Conservation (phyloP, 1,140 invertebrate genomes). For the Cydia strobilella region DNA sequence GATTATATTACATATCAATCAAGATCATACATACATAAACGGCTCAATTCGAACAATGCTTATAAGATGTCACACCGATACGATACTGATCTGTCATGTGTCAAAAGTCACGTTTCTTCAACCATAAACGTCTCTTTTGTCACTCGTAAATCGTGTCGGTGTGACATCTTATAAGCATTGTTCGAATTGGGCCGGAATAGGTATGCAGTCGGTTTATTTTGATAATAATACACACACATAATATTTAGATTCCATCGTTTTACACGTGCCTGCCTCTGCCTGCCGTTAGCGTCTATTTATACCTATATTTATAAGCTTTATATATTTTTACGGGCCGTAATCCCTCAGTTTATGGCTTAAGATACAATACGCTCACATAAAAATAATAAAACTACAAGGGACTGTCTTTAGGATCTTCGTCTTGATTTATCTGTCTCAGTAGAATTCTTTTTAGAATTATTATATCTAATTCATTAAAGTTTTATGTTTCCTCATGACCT, state of each 20-base stretch:
- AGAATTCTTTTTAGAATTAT: too few species aligned
- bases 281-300: conserved; percentile 5
- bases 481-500: not conserved
- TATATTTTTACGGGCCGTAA: conserved; percentile 24
- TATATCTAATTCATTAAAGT: not conserved
- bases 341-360: conserved; percentile 2
- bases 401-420: not conserved
- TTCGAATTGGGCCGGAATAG: not conserved
- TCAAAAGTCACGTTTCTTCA: too few species aligned
- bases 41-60: too few species aligned
- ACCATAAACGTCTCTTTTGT: too few species aligned
- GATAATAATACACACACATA: conserved; percentile 13
- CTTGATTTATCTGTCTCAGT: too few species aligned
- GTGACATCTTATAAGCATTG: too few species aligned
- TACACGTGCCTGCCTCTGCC: conserved; percentile 20
- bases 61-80: too few species aligned
- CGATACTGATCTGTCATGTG: too few species aligned
- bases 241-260: not conserved
- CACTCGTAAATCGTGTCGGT: too few species aligned
- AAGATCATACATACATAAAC: too few species aligned
- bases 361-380: not conserved
- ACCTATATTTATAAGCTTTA: conserved; percentile 21
- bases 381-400: not conserved
- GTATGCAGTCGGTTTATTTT: not conserved
- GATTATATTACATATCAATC: too few species aligned